Evolutionary conservation across 2,888 invertebrate species (phyloP), one percentile per base, ranked within the genome.

Genomic region (Philopedon plagiatum): DNA sequence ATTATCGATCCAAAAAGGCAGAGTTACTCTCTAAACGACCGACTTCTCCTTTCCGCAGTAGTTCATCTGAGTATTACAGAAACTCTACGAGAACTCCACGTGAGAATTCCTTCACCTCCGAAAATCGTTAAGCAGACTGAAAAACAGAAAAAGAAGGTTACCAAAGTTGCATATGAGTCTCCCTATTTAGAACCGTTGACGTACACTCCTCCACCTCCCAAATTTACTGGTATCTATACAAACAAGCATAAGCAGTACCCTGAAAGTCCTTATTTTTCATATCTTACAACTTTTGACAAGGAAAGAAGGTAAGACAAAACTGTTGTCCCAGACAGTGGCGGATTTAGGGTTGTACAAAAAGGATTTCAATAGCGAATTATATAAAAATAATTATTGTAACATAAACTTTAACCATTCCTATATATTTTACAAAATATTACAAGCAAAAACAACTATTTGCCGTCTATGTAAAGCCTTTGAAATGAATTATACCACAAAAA

Each of bases 51-150:
- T n/a, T 85, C 85, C 4, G 80, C 82, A 0, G 83, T 86, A 0
- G 83, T 81, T 5, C 85, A 86, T 77, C 76, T 86, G 34, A 81
- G 82, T 5, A 81, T 86, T 71, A 78, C 75, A 39, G 75, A 78
- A n/a, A 85, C 85, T 1, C 73, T 86, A 13, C 79, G 79, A 49
- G 86, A 86, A 74, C 71, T 86, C 49, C 85, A 86, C 70, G 76
- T 85, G 18, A 78, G 86, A 64, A 83, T 85, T 61, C 86, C 86
- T 3, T 86, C 86, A 9, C 86, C 86, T 1, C 82, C 82, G 1
- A 73, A 68, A 18, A 26, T 13, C 18, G 73, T 75, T 8, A 73
- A 74, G 41, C 71, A 71, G 26, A 19, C 9, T 9, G 65, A 56
- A 46, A 41, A 56, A 34, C n/a, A 15, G 13, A 21, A 23, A 44